Conservation (phyloP, 2,113 vertebrate genomes). For the Pyxicephalus adspersus region DNA sequence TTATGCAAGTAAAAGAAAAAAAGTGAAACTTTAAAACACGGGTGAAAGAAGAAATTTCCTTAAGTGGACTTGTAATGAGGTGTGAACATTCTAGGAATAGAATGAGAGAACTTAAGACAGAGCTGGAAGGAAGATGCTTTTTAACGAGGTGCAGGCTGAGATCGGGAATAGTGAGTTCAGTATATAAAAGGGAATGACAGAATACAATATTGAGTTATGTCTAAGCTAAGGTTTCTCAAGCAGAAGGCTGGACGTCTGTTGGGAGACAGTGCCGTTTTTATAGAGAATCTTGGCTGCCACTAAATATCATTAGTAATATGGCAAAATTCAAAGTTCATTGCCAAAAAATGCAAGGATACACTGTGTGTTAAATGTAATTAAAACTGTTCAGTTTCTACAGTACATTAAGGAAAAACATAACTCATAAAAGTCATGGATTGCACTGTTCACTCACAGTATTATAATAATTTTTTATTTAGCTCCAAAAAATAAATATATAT, state of each 20-base stretch:
- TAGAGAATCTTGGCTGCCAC: constrained; percentile 13
- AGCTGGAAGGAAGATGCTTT: constrained; percentile 44
- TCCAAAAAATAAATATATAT: too few relatives aligned
- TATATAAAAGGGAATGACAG: constrained; percentile 6
- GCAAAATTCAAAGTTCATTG: neutral
- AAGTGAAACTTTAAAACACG: constrained; percentile 13
- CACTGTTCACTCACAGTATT: too few relatives aligned
- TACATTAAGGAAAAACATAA: too few relatives aligned
- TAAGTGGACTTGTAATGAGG: constrained; percentile 48
- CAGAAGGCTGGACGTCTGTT: neutral
- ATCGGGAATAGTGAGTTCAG: constrained; percentile 21
- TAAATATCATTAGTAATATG: constrained; percentile 34
- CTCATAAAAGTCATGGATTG: too few relatives aligned
- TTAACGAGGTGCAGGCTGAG: constrained; percentile 39
- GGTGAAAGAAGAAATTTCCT: constrained; percentile 33
- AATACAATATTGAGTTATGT: constrained; percentile 7
- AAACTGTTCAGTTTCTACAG: too few relatives aligned
- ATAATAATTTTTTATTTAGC: too few relatives aligned
- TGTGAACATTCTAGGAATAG: constrained; percentile 47
- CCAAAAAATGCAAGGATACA: neutral
- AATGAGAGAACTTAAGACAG: constrained; percentile 34
- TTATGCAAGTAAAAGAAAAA: constrained; percentile 18
- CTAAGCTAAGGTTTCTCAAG: constrained; percentile 11
- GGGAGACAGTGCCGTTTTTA: constrained; percentile 25
- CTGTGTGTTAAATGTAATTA: too few relatives aligned